phyloP scores from a whole-genome alignment of 2,888 invertebrate species.

The Drosophila colorata region DNA sequence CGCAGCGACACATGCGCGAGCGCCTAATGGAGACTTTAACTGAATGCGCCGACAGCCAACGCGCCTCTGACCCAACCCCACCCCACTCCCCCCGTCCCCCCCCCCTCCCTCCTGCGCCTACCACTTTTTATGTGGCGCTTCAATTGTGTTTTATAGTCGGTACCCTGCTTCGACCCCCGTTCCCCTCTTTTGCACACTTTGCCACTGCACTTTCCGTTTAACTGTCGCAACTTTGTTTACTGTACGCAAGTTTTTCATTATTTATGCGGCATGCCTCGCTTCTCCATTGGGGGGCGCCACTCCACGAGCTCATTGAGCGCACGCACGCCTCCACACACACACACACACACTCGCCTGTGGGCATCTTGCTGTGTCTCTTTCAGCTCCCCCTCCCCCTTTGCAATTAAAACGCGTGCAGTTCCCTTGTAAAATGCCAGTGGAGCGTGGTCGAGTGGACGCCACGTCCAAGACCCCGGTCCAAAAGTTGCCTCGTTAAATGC shows the following conservation, averaged over 20 bases:
- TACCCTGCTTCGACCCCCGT: not conserved
- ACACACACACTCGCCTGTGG: constrained; percentile 15
- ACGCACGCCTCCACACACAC: constrained; percentile 50
- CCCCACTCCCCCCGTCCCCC: not conserved
- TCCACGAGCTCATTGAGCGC: constrained; percentile 54
- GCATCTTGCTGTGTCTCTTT: constrained; percentile 24
- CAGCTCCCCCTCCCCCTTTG: constrained; percentile 3
- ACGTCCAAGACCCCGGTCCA: constrained; percentile 38
- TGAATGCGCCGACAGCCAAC: constrained; percentile 49
- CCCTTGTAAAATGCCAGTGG: constrained; percentile 59
- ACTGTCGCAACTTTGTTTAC: constrained; percentile 71
- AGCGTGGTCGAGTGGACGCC: constrained; percentile 51
- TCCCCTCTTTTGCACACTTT: constrained; percentile 5
- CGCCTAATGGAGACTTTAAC: constrained; percentile 71
- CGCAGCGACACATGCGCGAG: constrained; percentile 40
- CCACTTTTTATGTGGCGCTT: constrained; percentile 62
- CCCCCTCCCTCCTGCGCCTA: not conserved
- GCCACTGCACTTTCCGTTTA: constrained; percentile 66
- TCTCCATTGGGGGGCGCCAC: constrained; percentile 41
- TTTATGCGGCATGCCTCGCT: constrained; percentile 43
- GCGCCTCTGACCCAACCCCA: constrained; percentile 1
- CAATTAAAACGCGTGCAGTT: constrained; percentile 66
- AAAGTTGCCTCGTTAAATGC: constrained; percentile 49
- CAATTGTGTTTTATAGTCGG: constrained; percentile 72
- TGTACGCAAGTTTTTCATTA: constrained; percentile 44